These are phyloP conservation scores for Xerus rutilus DNA, from an alignment of 2,797 vertebrate genomes.

Conservation along the genomic window DNA sequence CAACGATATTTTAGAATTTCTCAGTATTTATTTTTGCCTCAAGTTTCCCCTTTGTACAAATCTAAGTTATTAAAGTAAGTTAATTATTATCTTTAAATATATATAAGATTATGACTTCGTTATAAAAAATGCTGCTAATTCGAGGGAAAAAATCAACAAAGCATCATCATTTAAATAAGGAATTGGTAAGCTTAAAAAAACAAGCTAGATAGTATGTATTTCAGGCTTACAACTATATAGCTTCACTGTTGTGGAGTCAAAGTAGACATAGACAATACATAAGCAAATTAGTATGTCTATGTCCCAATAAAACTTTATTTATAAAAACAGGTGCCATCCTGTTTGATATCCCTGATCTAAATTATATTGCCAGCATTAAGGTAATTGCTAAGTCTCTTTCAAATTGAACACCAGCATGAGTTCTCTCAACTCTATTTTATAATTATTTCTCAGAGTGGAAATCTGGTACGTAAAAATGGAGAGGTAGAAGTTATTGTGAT, in stretches of 20 bases:
- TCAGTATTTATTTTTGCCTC: constrained; percentile 59
- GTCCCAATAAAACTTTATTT: constrained; percentile 31
- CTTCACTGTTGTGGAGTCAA: neutral
- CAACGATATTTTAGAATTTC: constrained; percentile 57
- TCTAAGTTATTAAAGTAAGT: constrained; percentile 39
- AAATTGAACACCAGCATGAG: neutral
- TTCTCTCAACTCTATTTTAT: neutral
- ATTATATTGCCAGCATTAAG: neutral
- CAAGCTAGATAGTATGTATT: constrained; percentile 42
- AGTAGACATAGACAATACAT: neutral
- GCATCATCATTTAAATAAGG: constrained; percentile 10
- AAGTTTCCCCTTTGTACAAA: constrained; percentile 42
- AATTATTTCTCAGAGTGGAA: neutral
- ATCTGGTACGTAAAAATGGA: neutral
- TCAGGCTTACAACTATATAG: neutral
- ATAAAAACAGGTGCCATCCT: neutral
- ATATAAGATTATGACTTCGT: constrained; percentile 34
- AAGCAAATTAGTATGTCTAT: neutral
- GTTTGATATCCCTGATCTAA: neutral
- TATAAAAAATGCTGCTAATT: constrained; percentile 47
- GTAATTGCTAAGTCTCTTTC: neutral
- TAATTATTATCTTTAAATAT: constrained; percentile 63
- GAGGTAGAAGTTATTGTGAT: neutral
- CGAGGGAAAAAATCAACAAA: constrained; percentile 23
- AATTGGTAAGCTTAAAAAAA: neutral